These are phyloP conservation scores for Cataglyphis albicans DNA, from an alignment of 2,888 invertebrate species.

Conservation along the genomic window DNA sequence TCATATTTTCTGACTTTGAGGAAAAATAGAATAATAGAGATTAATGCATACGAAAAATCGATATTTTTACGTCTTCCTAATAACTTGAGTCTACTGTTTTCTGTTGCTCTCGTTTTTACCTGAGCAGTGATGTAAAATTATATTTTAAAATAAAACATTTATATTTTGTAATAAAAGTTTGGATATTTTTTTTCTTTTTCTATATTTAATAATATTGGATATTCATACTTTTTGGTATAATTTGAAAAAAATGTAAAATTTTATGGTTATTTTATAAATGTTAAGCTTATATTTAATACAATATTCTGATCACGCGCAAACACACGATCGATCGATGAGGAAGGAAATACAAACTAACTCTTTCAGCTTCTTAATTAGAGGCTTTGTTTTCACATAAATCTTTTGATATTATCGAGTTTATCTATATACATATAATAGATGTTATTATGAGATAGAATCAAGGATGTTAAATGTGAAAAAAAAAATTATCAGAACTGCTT, in stretches of 20 bases:
- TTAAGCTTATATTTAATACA: neutral
- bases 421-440: neutral
- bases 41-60: neutral
- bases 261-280: neutral
- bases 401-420: neutral
- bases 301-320: neutral
- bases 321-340: neutral
- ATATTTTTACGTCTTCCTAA: neutral
- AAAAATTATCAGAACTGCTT: neutral
- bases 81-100: neutral
- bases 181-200: neutral
- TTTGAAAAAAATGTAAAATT: neutral
- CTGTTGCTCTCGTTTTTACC: neutral
- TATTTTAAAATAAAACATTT: conserved; percentile 7
- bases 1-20: neutral
- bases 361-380: neutral
- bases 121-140: neutral
- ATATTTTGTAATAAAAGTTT: neutral
- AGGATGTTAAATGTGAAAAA: conserved; percentile 14
- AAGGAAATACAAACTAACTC: neutral
- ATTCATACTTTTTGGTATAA: neutral
- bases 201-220: neutral
- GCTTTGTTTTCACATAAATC: conserved; percentile 2
- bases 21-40: neutral
- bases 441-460: conserved; percentile 7